Conservation (phyloP, 2,888 invertebrate species). For the Amphipoea oculea region DNA sequence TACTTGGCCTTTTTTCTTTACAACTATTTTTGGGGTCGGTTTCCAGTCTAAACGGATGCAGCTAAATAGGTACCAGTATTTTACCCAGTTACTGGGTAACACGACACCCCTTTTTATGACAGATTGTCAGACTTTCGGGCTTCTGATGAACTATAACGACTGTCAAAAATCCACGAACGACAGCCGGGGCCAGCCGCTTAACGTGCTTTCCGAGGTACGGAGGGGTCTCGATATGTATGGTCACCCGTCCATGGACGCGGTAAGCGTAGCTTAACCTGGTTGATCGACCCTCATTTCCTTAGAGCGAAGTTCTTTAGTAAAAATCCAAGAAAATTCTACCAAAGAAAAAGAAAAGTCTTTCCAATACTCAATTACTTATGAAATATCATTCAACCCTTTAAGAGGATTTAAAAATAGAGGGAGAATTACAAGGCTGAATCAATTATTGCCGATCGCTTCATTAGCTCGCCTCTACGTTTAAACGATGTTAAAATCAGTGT, state of each 20-base stretch:
- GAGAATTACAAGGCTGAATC: slow-evolving; percentile 60
- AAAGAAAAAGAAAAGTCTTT: slow-evolving; percentile 20
- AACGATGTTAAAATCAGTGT: slow-evolving; percentile 69
- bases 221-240: background rate
- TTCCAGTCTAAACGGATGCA: too few relatives aligned
- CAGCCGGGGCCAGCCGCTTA: background rate
- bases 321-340: background rate
- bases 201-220: background rate
- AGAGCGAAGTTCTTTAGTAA: background rate
- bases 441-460: slow-evolving; percentile 69
- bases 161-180: background rate
- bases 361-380: slow-evolving; percentile 37
- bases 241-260: background rate
- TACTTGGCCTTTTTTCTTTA: too few relatives aligned
- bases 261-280: background rate
- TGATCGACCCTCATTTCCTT: background rate
- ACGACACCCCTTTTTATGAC: background rate
- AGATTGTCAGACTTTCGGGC: background rate
- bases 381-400: slow-evolving; percentile 49
- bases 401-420: slow-evolving; percentile 49
- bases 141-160: too few relatives aligned
- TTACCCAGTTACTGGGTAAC: too few relatives aligned
- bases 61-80: too few relatives aligned
- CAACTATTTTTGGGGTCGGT: too few relatives aligned
- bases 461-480: slow-evolving; percentile 65